Base-by-base conservation (phyloP, 1,140 invertebrate genomes). In the Saccostrea cuccullata region DNA sequence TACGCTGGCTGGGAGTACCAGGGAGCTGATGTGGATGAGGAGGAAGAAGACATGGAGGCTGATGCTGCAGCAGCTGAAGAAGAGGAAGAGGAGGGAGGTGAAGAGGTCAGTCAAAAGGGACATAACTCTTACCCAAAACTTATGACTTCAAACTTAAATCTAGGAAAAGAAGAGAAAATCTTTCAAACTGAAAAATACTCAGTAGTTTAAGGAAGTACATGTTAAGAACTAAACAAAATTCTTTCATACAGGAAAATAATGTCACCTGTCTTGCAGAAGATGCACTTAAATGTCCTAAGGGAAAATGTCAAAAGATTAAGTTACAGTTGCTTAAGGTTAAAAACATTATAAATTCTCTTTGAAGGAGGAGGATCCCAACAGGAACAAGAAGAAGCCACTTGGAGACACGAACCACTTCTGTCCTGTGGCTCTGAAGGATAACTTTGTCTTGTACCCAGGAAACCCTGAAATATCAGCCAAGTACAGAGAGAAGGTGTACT, bases 391-490 rank as follows among this genome's bases (percentile, higher is more conserved):
- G 90, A 95, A 94, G 87, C 92, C 90, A 8, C 88, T 95, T 2
- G 95, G 95, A 82, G 94, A 95, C 70, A 93, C 92, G 2, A 94
- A 93, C 84, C 92, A 94, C 87, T 95, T 94, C 91, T 95, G 94
- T 91, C 95, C 95, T 23, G 95, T 95, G 4, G 87, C 90, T 47
- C 90, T 95, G 55, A 93, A 94, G 87, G 93, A 95, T 40, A 93
- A 93, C 20, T 90, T 88, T 87, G 90, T 95, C 11, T 88, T 95
- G 47, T 93, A 91, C 77, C 94, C 95, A 17, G 95, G 95, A 20
- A 95, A 95, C 87, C 93, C 94, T 36, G 95, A 95, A 86, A 89
- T 92, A 64, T 91, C 94, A 4, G 91, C 92, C n/a, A 93, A 92
- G 85, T 95, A 93, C 88, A 90, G 94, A 64, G 94, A 94, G 86